Evolutionary conservation across 2,113 vertebrate species (phyloP).

Genomic region (Copsychus sechellarum): DNA sequence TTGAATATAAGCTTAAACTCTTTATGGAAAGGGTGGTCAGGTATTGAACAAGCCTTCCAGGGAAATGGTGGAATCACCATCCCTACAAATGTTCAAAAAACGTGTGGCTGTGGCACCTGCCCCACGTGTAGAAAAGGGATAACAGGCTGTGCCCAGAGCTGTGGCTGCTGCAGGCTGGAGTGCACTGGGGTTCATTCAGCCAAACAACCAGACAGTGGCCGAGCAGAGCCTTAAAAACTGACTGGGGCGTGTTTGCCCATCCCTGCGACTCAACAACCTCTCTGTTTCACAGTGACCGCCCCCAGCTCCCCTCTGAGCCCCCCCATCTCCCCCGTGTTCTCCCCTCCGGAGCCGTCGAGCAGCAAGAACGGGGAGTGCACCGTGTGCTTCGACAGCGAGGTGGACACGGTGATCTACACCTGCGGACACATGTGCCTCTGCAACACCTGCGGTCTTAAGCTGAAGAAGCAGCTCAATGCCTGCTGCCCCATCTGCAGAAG

Average conservation of each 20-base stretch:
- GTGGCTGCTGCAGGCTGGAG: neutral
- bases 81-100: neutral
- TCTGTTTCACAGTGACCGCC: slow-evolving; percentile 84
- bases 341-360: slow-evolving; percentile 79
- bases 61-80: neutral
- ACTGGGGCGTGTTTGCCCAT: neutral
- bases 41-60: fast-evolving
- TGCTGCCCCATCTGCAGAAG: slow-evolving; percentile 97
- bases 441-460: slow-evolving; percentile 91
- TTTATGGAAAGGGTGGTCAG: neutral
- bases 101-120: neutral
- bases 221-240: neutral
- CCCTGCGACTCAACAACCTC: neutral
- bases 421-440: slow-evolving; percentile 99
- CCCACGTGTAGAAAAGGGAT: too few relatives aligned
- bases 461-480: slow-evolving; percentile 92
- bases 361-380: slow-evolving; percentile 92
- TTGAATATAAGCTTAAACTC: neutral
- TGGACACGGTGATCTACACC: slow-evolving; percentile 98
- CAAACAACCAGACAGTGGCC: neutral
- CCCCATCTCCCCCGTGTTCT: slow-evolving; percentile 84
- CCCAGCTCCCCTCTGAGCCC: slow-evolving; percentile 95
- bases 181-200: neutral
- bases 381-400: slow-evolving; percentile 95
- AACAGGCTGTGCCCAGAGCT: neutral